These are phyloP conservation scores for Trypoxylon attenuatum DNA, from an alignment of 2,888 invertebrate species.

Conservation along the genomic window DNA sequence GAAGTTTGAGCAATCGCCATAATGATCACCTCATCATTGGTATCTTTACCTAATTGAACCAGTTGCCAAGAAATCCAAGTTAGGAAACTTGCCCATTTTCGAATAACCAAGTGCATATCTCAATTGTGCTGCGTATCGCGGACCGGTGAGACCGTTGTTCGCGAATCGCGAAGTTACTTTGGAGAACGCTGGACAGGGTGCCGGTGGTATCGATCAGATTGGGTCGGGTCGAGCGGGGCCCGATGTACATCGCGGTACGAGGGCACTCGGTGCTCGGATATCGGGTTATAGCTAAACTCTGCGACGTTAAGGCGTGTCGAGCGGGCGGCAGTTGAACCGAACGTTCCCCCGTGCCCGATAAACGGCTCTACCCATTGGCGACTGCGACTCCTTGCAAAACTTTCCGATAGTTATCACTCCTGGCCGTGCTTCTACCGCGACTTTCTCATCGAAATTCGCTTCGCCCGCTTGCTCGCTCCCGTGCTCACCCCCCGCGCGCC, in stretches of 20 bases:
- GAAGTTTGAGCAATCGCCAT: too few species aligned
- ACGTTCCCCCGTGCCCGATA: not conserved
- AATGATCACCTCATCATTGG: too few species aligned
- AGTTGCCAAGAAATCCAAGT: too few species aligned
- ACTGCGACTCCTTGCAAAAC: slow-evolving; percentile 1
- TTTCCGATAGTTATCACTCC: not conserved
- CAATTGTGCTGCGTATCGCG: too few species aligned
- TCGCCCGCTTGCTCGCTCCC: not conserved
- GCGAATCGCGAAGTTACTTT: not conserved
- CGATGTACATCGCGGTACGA: not conserved
- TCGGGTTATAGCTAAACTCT: slow-evolving; percentile 1
- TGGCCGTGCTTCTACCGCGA: not conserved
- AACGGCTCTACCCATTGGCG: not conserved
- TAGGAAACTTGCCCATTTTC: too few species aligned
- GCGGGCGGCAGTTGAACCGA: not conserved
- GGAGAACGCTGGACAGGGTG: not conserved
- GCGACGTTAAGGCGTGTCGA: not conserved
- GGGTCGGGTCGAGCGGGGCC: not conserved
- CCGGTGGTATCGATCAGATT: not conserved
- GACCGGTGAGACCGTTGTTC: too few species aligned
- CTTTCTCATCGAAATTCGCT: too few species aligned
- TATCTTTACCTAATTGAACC: too few species aligned
- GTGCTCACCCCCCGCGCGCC: not conserved
- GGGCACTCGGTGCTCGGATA: not conserved
- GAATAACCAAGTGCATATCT: too few species aligned